Base-by-base conservation (phyloP, 2,888 invertebrate species). In the Achlya flavicornis region DNA sequence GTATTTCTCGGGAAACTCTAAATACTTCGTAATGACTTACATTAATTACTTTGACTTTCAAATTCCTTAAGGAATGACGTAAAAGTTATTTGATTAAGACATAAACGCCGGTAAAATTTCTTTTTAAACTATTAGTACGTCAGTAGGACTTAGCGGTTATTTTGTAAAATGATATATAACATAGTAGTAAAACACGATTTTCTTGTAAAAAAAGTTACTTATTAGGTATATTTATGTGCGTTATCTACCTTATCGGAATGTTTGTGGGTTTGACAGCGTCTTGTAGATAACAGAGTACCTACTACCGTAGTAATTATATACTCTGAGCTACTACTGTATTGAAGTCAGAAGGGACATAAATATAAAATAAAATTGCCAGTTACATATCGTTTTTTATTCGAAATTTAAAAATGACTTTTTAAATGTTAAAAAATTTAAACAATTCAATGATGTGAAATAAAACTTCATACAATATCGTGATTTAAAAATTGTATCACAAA, bases 241-340 rank as follows among this genome's bases (percentile, higher is more conserved):
- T 84, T 87, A 88, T 88, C 61, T 46, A 62, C 76, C 69, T 74
- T 76, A 77, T 81, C 78, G 68, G 67, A 67, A 64, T 74, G 85
- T 87, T 84, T 83, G 80, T 82, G 77, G 70, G 81, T 87, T 89
- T 90, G 89, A 85, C 89, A 88, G 83, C 77, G 87, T 89, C 87
- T 89, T 79, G 61, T 60, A 78, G 89, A 90, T 89, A 90, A 86
- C 79, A 69, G 67, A 68, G 74, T 77, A 69, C 70, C 63, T 48
- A 53, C 68, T 74, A n/a, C n/a, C n/a, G n/a, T n/a, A n/a, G 66
- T 72, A 69, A 71, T 74, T 72, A 53, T 14, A 68, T 58, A 61
- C 69, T 67, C 63, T 64, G 69, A 12, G 16, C n/a, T n/a, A n/a
- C n/a, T n/a, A n/a, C n/a, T n/a, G n/a, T n/a, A n/a, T n/a, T n/a